Conservation (phyloP, 2,113 vertebrate species). For the Ancistrus triradiatus region DNA sequence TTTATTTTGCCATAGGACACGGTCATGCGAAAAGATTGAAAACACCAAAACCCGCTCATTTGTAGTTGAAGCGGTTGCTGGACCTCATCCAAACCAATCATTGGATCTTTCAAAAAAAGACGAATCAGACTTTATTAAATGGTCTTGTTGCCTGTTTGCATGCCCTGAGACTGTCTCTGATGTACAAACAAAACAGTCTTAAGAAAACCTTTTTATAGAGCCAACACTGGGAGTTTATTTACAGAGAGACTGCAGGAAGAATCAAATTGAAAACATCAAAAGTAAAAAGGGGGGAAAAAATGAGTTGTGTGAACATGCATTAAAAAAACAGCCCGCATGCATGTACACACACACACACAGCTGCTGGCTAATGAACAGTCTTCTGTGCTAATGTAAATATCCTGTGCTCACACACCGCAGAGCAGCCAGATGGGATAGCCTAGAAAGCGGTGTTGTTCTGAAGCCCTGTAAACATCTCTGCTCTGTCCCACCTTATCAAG, state of each 20-base stretch:
- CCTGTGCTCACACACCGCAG: conserved; percentile 18
- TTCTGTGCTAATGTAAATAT: conserved; percentile 45
- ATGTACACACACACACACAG: conserved; percentile 29
- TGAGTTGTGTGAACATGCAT: conserved; percentile 4
- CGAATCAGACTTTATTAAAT: too few species aligned
- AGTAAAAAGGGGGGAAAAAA: conserved; percentile 1
- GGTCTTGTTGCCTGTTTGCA: too few species aligned
- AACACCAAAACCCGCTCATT: too few species aligned
- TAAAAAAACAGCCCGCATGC: conserved; percentile 21
- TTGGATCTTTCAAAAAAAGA: too few species aligned
- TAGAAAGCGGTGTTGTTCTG: conserved; percentile 25
- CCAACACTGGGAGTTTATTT: conserved; percentile 9
- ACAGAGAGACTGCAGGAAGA: conserved; percentile 3
- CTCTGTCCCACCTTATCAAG: conserved; percentile 30
- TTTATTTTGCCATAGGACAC: too few species aligned
- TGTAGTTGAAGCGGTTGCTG: too few species aligned
- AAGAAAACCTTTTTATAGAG: too few species aligned
- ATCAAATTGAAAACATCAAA: neutral
- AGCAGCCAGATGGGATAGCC: conserved; percentile 31
- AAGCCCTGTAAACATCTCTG: conserved; percentile 37
- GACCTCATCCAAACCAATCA: too few species aligned
- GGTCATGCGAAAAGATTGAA: too few species aligned
- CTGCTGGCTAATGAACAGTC: conserved; percentile 39
- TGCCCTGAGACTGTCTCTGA: too few species aligned
- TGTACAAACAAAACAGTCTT: neutral